phyloP scores from a whole-genome alignment of 2,797 vertebrate genomes.

The Holocentrus rufus region DNA sequence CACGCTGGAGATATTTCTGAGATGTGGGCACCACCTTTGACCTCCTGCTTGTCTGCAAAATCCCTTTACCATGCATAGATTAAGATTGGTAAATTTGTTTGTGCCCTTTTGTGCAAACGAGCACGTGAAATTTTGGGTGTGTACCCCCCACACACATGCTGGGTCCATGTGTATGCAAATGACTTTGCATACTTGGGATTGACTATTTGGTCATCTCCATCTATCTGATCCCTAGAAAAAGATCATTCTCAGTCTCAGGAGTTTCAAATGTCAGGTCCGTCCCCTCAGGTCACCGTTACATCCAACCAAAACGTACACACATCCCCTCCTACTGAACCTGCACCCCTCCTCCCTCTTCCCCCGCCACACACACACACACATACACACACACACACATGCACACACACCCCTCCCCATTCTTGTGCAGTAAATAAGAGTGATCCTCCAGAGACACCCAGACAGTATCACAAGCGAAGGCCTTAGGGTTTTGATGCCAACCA shows the following conservation, averaged over 20 bases:
- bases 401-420: constrained; percentile 30
- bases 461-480: constrained; percentile 35
- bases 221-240: constrained; percentile 54
- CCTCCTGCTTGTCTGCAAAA: neutral
- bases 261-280: constrained; percentile 70
- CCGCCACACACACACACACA: neutral
- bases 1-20: constrained; percentile 19
- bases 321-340: constrained; percentile 4
- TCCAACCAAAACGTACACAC: constrained; percentile 44
- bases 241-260: constrained; percentile 35
- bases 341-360: constrained; percentile 22
- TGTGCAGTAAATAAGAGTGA: constrained; percentile 77
- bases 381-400: neutral
- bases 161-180: constrained; percentile 51
- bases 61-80: neutral
- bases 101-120: neutral
- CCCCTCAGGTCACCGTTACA: constrained; percentile 36
- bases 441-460: constrained; percentile 9
- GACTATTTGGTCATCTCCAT: constrained; percentile 48
- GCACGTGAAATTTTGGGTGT: neutral
- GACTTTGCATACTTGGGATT: constrained; percentile 47
- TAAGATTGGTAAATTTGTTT: neutral
- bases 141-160: constrained; percentile 26
- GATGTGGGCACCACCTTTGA: constrained; percentile 14
- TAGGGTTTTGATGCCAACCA: constrained; percentile 39